These are phyloP conservation scores for Hyphantria cunea DNA, from an alignment of 1,140 invertebrate genomes.

Conservation along the genomic window DNA sequence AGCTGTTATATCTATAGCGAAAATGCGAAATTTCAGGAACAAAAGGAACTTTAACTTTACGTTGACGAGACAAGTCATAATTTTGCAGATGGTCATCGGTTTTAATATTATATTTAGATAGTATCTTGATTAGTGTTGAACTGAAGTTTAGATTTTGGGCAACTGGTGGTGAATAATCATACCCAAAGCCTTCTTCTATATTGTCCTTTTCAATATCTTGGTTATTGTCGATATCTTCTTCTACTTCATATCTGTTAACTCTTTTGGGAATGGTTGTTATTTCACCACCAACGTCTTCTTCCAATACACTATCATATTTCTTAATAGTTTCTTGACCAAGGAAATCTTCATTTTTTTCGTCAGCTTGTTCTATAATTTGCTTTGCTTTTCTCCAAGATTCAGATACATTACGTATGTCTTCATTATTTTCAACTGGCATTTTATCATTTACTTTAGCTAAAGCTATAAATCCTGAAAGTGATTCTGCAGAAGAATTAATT, in stretches of 20 bases:
- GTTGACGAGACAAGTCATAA: slow-evolving; percentile 50
- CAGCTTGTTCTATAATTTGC: neutral
- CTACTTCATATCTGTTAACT: slow-evolving; percentile 32
- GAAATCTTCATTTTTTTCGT: slow-evolving; percentile 1
- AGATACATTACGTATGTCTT: neutral
- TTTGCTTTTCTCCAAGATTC: slow-evolving; percentile 19
- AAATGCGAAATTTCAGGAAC: slow-evolving; percentile 25
- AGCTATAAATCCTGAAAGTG: no score
- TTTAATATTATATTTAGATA: slow-evolving; percentile 60
- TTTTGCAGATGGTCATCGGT: slow-evolving; percentile 51
- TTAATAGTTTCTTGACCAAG: neutral
- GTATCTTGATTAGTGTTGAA: slow-evolving; percentile 47
- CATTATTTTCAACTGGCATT: no score
- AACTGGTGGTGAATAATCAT: slow-evolving; percentile 15
- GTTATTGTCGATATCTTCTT: slow-evolving; percentile 16
- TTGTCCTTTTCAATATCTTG: neutral
- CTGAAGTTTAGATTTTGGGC: slow-evolving; percentile 41
- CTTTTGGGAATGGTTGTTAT: slow-evolving; percentile 38
- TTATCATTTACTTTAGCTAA: no score
- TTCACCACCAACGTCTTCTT: neutral
- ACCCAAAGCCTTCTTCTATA: slow-evolving; percentile 3
- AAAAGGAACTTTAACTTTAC: slow-evolving; percentile 35
- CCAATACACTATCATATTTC: neutral
- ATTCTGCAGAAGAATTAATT: no score
- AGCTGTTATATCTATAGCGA: slow-evolving; percentile 73